Conservation (phyloP, 2,888 invertebrate species). For the Cerastoderma edule region DNA sequence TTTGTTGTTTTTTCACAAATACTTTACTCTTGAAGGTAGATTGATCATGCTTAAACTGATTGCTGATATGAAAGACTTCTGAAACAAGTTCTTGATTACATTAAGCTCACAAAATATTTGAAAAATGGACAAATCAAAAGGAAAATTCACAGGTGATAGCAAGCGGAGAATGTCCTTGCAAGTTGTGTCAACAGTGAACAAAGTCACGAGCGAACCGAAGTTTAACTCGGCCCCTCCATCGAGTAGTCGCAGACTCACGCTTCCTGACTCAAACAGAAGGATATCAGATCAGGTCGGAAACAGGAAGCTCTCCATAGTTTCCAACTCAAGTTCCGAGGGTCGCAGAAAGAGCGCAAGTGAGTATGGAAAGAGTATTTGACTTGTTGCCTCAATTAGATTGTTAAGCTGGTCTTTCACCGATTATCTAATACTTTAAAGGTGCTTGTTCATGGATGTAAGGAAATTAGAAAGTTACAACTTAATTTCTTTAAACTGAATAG, state of each 20-base stretch:
- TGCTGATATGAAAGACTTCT: too few species aligned
- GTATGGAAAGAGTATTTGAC: slow-evolving; percentile 21
- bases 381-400: neutral
- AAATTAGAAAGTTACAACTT: too few species aligned
- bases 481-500: too few species aligned
- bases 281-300: slow-evolving; percentile 4
- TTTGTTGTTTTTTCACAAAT: too few species aligned
- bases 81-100: too few species aligned
- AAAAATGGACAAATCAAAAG: slow-evolving; percentile 17
- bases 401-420: slow-evolving; percentile 6
- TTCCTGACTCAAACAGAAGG: slow-evolving; percentile 19
- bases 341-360: slow-evolving; percentile 50
- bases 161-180: slow-evolving; percentile 51
- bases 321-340: slow-evolving; percentile 31
- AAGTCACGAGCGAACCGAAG: slow-evolving; percentile 30
- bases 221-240: slow-evolving; percentile 48
- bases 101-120: too few species aligned
- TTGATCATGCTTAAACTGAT: too few species aligned
- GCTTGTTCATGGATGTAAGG: too few species aligned
- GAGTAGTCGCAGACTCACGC: slow-evolving; percentile 37
- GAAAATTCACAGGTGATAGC: neutral
- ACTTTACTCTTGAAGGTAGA: too few species aligned
- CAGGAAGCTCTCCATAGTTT: slow-evolving; percentile 45
- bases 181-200: slow-evolving; percentile 30
- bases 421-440: too few species aligned